These are phyloP conservation scores for Rhegmatorhina hoffmannsi DNA, from an alignment of 2,113 vertebrate species.

Conservation along the genomic window DNA sequence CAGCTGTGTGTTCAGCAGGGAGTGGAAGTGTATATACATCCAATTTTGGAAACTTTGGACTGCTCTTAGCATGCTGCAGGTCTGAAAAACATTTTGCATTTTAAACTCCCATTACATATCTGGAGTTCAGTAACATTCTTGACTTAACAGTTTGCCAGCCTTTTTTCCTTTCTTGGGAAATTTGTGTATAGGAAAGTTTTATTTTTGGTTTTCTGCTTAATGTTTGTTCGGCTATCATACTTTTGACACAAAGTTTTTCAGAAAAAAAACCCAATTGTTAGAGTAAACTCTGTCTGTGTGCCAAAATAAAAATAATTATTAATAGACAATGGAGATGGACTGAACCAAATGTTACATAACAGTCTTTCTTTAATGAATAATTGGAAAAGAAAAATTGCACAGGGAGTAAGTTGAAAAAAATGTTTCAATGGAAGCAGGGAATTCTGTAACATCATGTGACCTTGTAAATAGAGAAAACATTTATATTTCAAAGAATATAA, in stretches of 20 bases:
- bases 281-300: background rate
- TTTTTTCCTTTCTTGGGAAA: background rate
- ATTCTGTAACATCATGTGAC: background rate
- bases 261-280: background rate
- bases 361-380: background rate
- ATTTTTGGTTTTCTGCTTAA: background rate
- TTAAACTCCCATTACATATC: background rate
- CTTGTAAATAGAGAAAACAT: background rate
- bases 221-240: background rate
- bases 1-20: background rate
- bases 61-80: background rate
- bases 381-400: background rate
- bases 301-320: conserved; percentile 10
- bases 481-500: background rate
- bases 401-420: background rate
- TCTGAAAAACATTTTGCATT: background rate
- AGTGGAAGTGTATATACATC: background rate
- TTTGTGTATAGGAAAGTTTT: background rate
- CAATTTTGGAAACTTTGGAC: background rate
- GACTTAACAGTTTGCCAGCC: background rate
- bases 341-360: background rate
- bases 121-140: background rate
- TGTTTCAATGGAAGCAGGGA: background rate
- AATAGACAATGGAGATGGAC: background rate
- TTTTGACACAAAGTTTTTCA: background rate